Evolutionary conservation across 2,888 invertebrate species (phyloP).

Genomic region (Microplitis manilae): DNA sequence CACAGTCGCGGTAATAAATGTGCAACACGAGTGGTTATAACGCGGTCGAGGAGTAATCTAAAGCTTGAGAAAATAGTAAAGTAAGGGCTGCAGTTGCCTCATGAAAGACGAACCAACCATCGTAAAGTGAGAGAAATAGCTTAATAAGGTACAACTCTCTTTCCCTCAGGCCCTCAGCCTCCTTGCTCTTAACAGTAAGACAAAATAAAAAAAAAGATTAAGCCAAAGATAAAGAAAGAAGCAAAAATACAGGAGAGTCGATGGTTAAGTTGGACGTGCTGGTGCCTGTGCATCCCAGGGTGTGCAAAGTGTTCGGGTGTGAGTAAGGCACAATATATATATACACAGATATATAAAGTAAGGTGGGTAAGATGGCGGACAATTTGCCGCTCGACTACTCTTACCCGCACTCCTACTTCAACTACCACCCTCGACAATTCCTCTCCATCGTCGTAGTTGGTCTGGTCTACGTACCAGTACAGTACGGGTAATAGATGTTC

Average conservation of each 20-base stretch:
- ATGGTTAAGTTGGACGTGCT: conserved; percentile 18
- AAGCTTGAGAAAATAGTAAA: conserved; percentile 62
- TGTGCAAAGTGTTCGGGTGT: conserved; percentile 53
- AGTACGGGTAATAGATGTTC: conserved; percentile 68
- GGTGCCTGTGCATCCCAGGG: not conserved
- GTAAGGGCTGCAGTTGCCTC: conserved; percentile 19
- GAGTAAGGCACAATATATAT: conserved; percentile 62
- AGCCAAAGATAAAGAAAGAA: not conserved
- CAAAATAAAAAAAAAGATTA: not conserved
- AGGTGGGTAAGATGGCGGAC: conserved; percentile 72
- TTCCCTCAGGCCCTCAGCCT: not conserved
- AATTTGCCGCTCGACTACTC: conserved; percentile 72
- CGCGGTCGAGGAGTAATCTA: conserved; percentile 68
- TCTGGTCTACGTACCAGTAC: conserved; percentile 59
- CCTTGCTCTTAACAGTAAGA: conserved; percentile 15
- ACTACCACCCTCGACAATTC: conserved; percentile 50
- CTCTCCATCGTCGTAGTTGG: conserved; percentile 38
- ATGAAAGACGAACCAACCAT: conserved; percentile 43
- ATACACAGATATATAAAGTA: conserved; percentile 46
- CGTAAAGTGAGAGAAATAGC: conserved; percentile 32
- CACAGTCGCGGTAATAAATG: conserved; percentile 59
- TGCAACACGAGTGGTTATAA: conserved; percentile 71
- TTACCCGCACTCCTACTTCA: conserved; percentile 60
- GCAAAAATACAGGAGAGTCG: conserved; percentile 17
- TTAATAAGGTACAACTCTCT: not conserved